phyloP scores from a whole-genome alignment of 2,888 invertebrate species.

The Chloroclysta siterata region DNA sequence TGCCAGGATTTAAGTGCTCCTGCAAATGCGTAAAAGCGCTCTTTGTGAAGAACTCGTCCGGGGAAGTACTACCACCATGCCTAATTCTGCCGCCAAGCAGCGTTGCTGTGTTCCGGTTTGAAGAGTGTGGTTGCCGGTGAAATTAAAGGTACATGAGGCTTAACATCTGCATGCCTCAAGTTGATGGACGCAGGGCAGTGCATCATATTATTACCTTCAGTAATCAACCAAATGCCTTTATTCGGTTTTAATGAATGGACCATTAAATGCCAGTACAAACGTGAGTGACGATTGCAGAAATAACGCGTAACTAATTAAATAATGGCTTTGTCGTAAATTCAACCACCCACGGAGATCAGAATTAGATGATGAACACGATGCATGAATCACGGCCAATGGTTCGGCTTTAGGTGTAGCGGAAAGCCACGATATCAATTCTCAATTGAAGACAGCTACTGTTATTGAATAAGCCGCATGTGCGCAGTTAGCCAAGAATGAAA shows the following conservation, averaged over 20 bases:
- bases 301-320: slow-evolving; percentile 30
- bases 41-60: no score
- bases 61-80: no score
- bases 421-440: not conserved
- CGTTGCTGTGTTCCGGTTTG: no score
- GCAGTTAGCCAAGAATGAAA: not conserved
- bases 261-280: slow-evolving; percentile 9
- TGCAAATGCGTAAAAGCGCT: no score
- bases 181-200: no score
- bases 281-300: not conserved
- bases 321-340: slow-evolving; percentile 45
- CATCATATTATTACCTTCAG: no score
- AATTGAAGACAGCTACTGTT: not conserved
- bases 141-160: no score
- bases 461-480: not conserved
- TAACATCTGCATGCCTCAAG: no score
- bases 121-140: no score
- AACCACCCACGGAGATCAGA: slow-evolving; percentile 66
- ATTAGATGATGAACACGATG: slow-evolving; percentile 48
- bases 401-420: not conserved
- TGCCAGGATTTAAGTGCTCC: no score
- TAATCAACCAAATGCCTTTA: not conserved
- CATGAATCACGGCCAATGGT: slow-evolving; percentile 15
- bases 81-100: no score
- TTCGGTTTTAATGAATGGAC: slow-evolving; percentile 6